Evolutionary conservation across 2,797 vertebrate species (phyloP), one percentile per base, ranked within the genome.

Genomic region (Cyprinodon diabolis): DNA sequence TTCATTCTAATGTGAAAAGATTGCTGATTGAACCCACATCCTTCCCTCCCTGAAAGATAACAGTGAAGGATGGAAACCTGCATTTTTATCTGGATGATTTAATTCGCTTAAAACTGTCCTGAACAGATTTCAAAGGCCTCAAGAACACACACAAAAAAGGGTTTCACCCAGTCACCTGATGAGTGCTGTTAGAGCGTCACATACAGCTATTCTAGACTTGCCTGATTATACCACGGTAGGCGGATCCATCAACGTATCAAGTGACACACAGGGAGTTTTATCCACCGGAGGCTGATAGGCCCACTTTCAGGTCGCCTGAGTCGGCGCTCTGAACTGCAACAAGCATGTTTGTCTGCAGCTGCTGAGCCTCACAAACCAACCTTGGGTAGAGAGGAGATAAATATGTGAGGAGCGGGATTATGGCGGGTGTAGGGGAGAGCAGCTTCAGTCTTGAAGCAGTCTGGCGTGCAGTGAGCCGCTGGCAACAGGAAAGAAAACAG

Each of bases 321-420:
- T 71, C 69, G 71, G 58, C 11, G 35, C 81, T 21, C 1, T 23
- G 71, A 82, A 68, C 77, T 76, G 19, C 55, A 74, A 78, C 81
- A 37, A 80, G 79, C 84, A 66, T 51, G 89, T 83, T 86, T 75
- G 82, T 80, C 73, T 82, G 80, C 83, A 78, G 35, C 79, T 80
- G 84, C 84, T 84, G 86, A 90, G 86, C 90, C 85, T 86, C 85
- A 77, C 76, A 74, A 82, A 77, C 72, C 47, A 67, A 85, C 79
- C 56, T 58, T 8, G 49, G 30, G 67, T 56, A 60, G 74, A 58
- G 52, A 21, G 21, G 57, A 80, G 75, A 77, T 57, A 56, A 67
- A 66, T 66, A 23, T 15, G 4, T 8, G 55, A 58, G 69, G 71
- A 74, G 73, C 25, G 21, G 51, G 48, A 66, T 54, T 68, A 9